Evolutionary conservation across 2,113 vertebrate genomes (phyloP).

Genomic region (Syrrhaptes paradoxus): DNA sequence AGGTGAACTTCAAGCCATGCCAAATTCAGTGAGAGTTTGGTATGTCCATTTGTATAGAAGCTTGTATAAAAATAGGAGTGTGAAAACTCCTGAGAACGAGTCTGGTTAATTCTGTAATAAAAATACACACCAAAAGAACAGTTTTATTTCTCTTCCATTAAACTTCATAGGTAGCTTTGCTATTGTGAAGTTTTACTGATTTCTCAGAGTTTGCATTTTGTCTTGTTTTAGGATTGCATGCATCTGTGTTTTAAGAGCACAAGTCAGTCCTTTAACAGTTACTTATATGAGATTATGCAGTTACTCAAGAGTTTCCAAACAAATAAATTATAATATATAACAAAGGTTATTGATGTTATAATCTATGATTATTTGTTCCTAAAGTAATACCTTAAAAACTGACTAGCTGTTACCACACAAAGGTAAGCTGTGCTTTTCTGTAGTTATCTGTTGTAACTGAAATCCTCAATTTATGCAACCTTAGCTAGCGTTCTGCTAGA

Average conservation of each 20-base stretch:
- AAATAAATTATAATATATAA: too few species aligned
- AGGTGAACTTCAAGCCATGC: background rate
- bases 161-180: background rate
- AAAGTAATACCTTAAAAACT: slow-evolving; percentile 41
- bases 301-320: background rate
- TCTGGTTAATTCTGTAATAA: background rate
- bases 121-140: background rate
- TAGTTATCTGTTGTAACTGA: slow-evolving; percentile 17
- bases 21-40: background rate
- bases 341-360: background rate
- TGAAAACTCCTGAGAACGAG: background rate
- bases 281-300: background rate
- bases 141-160: background rate
- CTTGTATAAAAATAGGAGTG: background rate
- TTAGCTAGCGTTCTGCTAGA: slow-evolving; percentile 43
- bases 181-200: background rate
- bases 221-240: background rate
- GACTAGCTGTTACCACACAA: slow-evolving; percentile 13
- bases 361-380: slow-evolving; percentile 25
- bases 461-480: slow-evolving; percentile 49
- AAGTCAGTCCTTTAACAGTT: background rate
- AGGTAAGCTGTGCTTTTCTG: slow-evolving; percentile 6
- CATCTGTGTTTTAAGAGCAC: background rate
- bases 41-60: background rate
- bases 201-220: background rate